phyloP scores from a whole-genome alignment of 2,113 vertebrate species.

The human (Homo sapiens) region DNA sequence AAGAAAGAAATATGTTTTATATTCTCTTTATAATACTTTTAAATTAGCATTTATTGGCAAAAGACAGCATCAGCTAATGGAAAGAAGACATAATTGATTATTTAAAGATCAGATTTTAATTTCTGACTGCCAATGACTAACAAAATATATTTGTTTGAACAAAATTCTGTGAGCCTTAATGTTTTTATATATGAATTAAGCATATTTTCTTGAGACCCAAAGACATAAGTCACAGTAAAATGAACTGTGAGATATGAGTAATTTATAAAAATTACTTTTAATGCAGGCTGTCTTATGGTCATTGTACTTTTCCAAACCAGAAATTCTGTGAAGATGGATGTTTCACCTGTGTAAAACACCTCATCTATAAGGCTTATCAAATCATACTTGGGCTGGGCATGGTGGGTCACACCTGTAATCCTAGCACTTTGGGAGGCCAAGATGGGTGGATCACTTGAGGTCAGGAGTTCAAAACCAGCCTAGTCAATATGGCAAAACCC shows the following conservation, averaged over 20 bases:
- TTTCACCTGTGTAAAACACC: neutral
- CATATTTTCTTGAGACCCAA: neutral
- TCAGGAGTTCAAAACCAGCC: no score
- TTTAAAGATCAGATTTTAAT: neutral
- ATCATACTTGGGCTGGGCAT: neutral
- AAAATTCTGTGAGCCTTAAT: neutral
- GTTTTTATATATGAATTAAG: neutral
- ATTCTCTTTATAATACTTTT: neutral
- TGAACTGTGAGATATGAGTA: neutral
- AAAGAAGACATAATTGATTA: neutral
- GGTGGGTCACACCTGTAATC: no score
- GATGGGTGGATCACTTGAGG: no score
- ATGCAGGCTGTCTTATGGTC: no score
- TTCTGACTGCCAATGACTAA: neutral
- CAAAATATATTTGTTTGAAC: neutral
- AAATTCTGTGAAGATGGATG: neutral
- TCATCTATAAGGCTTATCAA: neutral
- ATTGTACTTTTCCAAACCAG: neutral
- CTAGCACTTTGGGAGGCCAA: no score
- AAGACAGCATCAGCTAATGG: neutral
- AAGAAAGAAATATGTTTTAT: neutral
- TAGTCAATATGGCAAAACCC: no score
- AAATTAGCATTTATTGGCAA: neutral
- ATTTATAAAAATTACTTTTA: neutral
- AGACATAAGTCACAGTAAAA: neutral